A percentile compares a stretch with the other conserved stretches of the same genome.
phyloP scores from a whole-genome alignment of 2,797 vertebrate species.

The Spea hammondii region DNA sequence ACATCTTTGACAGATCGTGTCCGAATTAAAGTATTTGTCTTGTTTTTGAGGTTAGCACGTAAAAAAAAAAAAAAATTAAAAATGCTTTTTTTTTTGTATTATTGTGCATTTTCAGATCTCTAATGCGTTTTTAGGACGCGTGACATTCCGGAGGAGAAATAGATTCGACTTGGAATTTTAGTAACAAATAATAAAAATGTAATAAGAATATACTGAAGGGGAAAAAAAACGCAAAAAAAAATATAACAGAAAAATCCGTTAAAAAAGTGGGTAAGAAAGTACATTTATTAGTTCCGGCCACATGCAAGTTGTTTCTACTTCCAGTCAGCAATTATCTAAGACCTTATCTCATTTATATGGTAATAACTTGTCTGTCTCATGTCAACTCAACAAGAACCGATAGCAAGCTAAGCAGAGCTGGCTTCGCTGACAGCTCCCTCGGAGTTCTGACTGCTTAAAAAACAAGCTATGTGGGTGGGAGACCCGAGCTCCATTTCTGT shows the following conservation, averaged over 20 bases:
- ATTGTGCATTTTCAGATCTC: too few relatives aligned
- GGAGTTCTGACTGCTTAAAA: constrained; percentile 29
- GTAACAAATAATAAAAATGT: too few relatives aligned
- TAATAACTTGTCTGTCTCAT: constrained; percentile 65
- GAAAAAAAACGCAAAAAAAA: neutral
- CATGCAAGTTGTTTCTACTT: constrained; percentile 63
- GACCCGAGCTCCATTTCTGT: constrained; percentile 33
- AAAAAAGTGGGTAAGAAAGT: constrained; percentile 4
- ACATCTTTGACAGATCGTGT: too few relatives aligned
- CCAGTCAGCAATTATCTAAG: constrained; percentile 68
- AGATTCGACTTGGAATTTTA: too few relatives aligned
- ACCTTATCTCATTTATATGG: constrained; percentile 76
- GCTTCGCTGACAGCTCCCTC: constrained; percentile 55
- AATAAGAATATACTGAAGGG: neutral
- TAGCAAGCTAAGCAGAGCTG: constrained; percentile 54
- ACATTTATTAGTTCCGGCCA: constrained; percentile 58
- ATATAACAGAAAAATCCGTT: too few relatives aligned
- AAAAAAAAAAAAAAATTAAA: neutral
- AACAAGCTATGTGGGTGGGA: constrained; percentile 33
- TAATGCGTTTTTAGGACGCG: too few relatives aligned
- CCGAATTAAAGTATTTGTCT: neutral
- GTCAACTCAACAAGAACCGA: constrained; percentile 57
- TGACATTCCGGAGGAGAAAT: too few relatives aligned
- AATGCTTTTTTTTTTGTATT: neutral
- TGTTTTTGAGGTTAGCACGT: neutral